Evolutionary conservation across 2,797 vertebrate genomes (phyloP), one percentile per base, ranked within the genome.

Genomic region (Geotrypetes seraphini): DNA sequence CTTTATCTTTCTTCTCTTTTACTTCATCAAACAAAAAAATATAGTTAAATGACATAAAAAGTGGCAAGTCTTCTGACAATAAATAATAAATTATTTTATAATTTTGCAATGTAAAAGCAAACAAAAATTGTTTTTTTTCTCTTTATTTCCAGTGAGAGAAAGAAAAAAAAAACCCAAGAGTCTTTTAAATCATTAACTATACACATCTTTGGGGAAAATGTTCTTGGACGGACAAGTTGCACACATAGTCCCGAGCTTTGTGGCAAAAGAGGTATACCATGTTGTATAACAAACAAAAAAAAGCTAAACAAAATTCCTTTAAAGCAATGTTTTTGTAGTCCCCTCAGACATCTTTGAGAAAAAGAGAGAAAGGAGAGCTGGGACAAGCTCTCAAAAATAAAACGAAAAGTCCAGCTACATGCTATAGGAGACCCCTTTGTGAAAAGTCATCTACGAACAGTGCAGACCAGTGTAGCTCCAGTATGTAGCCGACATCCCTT

Each of bases 31-130:
- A 88, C 87, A 90, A 90, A 92, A n/a, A 76, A 79, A 85, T 61
- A 47, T 39, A 73, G 59, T 73, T 69, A 78, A 78, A 62, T 72
- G 72, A 90, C 90, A 93, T 81, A 90, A 91, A 92, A 92, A 87
- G 89, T 92, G 90, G 89, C 90, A 90, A 90, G 85, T 92, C 80
- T 86, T 83, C 79, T 13, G 66, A 91, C 91, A 95, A 96, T 97
- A 96, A 96, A 97, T 96, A 96, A 94, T 96, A 96, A 95, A 95
- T 96, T 90, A 88, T 54, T 78, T 84, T 85, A 83, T 83, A 83
- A 72, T 69, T 79, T 84, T 90, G 86, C 83, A 88, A 89, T 84
- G 89, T 85, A 84, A 84, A 79, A 93, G 89, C 84, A 85, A 92
- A 95, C 73, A 77, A 84, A 88, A 71, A 53, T 24, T 56, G 34